These are phyloP conservation scores for Caenorhabditis wallacei DNA, from an alignment of 2,888 invertebrate genomes.

Conservation along the genomic window DNA sequence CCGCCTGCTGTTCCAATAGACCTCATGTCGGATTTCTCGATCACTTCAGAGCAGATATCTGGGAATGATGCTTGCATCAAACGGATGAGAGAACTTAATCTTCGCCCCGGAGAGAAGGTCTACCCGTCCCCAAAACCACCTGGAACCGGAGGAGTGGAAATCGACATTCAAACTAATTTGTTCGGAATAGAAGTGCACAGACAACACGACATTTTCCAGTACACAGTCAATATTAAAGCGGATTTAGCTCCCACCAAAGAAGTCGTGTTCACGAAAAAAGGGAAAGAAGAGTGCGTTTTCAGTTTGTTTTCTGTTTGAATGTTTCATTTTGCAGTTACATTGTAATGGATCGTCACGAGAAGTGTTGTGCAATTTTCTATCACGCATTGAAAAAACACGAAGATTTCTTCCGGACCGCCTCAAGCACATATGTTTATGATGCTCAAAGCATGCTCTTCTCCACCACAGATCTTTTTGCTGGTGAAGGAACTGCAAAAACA, in stretches of 20 bases:
- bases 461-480: constrained; percentile 46
- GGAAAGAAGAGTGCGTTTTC: constrained; percentile 67
- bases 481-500: background rate
- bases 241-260: constrained; percentile 33
- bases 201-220: constrained; percentile 35
- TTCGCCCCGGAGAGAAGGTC: background rate
- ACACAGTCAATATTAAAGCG: constrained; percentile 48
- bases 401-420: constrained; percentile 49
- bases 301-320: background rate
- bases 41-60: too few species aligned
- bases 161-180: constrained; percentile 53
- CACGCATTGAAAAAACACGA: constrained; percentile 9
- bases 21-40: too few species aligned
- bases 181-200: constrained; percentile 54
- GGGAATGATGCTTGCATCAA: too few species aligned
- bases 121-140: constrained; percentile 8
- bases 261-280: constrained; percentile 64
- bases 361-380: constrained; percentile 52
- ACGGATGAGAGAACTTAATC: too few species aligned
- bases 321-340: constrained; percentile 54
- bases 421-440: constrained; percentile 61
- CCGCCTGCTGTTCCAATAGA: too few species aligned
- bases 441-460: constrained; percentile 67
- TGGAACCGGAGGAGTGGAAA: background rate
- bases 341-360: constrained; percentile 55